phyloP scores from a whole-genome alignment of 2,888 invertebrate species.

The Scaptomyza parva region DNA sequence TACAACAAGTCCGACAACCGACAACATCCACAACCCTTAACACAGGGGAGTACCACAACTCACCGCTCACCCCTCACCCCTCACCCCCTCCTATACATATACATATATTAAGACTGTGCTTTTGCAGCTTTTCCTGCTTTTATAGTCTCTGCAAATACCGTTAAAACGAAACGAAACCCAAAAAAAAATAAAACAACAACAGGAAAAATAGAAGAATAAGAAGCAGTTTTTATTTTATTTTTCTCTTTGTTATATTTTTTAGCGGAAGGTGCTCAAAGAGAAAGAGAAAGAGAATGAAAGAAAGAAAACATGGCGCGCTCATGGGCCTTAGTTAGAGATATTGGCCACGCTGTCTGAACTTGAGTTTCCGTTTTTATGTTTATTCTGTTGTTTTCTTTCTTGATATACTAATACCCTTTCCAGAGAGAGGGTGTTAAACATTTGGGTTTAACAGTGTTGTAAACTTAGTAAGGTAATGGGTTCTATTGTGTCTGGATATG shows the following conservation, averaged over 20 bases:
- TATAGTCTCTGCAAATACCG: conserved; percentile 28
- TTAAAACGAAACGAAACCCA: conserved; percentile 15
- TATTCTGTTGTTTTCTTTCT: background rate
- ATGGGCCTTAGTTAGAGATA: conserved; percentile 32
- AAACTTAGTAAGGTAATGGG: background rate
- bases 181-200: conserved; percentile 3
- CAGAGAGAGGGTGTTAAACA: too few relatives aligned
- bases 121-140: conserved; percentile 31
- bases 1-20: conserved; percentile 18
- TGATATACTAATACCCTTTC: background rate
- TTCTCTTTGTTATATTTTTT: background rate
- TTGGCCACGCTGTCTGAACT: conserved; percentile 58
- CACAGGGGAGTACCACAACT: too few relatives aligned
- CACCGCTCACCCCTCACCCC: too few relatives aligned
- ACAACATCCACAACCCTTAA: background rate
- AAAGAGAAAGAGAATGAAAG: background rate
- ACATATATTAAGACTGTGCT: conserved; percentile 16
- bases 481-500: too few relatives aligned
- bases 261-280: conserved; percentile 15
- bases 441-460: background rate
- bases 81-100: too few relatives aligned
- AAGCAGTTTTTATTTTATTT: background rate
- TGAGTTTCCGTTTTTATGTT: conserved; percentile 46
- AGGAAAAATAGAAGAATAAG: background rate
- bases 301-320: conserved; percentile 31